Base-by-base conservation (phyloP, 2,797 vertebrate genomes). In the Neosilurus hyrtlii region DNA sequence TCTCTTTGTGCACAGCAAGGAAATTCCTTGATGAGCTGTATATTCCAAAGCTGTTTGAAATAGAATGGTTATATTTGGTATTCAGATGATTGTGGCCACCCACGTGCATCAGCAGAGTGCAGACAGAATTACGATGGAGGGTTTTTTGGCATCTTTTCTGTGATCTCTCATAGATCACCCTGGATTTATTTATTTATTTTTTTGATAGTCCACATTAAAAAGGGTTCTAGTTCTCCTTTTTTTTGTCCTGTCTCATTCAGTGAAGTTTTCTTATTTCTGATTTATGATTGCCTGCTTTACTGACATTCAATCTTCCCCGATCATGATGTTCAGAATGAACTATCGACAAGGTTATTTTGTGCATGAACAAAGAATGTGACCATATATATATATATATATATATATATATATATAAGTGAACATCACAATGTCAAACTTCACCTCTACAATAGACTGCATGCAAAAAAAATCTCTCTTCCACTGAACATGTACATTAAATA, bases 311-410 rank as follows among this genome's bases (percentile, higher is more conserved):
- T 22, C 37, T 1, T 67, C 37, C 49, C 63, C 62, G 4, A 3
- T 81, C 10, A 1, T 81, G n/a, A 22, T 62, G 59, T 51, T 24
- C 63, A 43, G 26, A 71, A 49, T 67, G 3, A 74, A 18, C 6
- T 74, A 30, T 67, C 51, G 54, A 78, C 12, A 26, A 15, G 26
- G 30, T 35, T 67, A 24, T 76, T 54, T 82, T 76, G 9, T 63
- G 56, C 26, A 24, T 14, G 11, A 54, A 56, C 10, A 24, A 63
- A 52, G 18, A 49, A 67, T 14, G 9, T 37, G 66, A 2, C 35
- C 30, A n/a, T n/a, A n/a, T n/a, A n/a, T n/a, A n/a, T n/a, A n/a
- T n/a, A n/a, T n/a, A n/a, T n/a, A n/a, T n/a, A n/a, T n/a, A n/a
- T n/a, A n/a, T n/a, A n/a, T n/a, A n/a, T n/a, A n/a, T n/a, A 22